Conservation (phyloP, 2,888 invertebrate genomes). For the Cepaea hortensis region DNA sequence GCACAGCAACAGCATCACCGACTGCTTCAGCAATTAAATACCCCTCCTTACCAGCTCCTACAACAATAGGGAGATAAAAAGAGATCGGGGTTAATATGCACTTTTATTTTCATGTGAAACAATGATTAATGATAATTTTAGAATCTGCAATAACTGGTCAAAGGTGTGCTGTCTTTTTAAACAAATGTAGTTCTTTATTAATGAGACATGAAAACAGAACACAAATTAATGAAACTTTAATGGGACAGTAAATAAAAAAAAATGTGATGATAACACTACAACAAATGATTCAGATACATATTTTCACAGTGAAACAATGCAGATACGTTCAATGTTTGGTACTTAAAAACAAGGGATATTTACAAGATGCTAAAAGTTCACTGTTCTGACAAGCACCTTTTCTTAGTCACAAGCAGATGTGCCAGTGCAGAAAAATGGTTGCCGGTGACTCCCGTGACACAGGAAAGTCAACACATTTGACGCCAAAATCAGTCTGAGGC, state of each 20-base stretch:
- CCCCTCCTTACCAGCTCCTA: conserved; percentile 55
- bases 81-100: conserved; percentile 48
- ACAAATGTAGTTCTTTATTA: background rate
- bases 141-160: conserved; percentile 1
- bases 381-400: conserved; percentile 48
- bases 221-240: background rate
- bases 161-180: background rate
- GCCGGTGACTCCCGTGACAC: conserved; percentile 21
- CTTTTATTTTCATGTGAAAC: conserved; percentile 26
- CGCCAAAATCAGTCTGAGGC: conserved; percentile 42
- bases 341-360: conserved; percentile 16
- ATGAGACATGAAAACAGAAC: background rate
- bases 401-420: background rate
- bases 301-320: background rate
- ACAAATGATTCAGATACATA: background rate
- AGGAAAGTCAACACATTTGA: conserved; percentile 20
- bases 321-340: background rate
- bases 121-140: background rate
- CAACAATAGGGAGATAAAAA: conserved; percentile 54
- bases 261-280: background rate
- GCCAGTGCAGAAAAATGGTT: conserved; percentile 14
- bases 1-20: conserved; percentile 41
- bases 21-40: conserved; percentile 48
- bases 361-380: conserved; percentile 31
- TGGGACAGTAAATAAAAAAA: too few relatives aligned